Conservation (phyloP, 2,888 invertebrate genomes). For the Scaptomyza parva region DNA sequence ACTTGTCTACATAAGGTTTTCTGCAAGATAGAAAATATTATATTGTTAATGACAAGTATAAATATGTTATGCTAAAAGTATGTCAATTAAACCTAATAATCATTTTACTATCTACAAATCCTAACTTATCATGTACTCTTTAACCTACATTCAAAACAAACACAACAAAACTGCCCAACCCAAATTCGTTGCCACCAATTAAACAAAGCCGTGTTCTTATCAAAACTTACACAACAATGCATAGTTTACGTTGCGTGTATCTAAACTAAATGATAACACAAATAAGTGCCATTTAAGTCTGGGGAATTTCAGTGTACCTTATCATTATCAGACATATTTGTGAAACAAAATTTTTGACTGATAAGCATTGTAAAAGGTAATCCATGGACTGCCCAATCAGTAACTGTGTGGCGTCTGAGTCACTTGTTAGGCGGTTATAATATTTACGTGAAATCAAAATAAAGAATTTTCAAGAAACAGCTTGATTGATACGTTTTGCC, state of each 20-base stretch:
- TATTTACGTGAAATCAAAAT: slow-evolving; percentile 4
- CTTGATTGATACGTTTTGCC: too few species aligned
- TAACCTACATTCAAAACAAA: slow-evolving; percentile 14
- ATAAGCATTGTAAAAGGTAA: slow-evolving; percentile 53
- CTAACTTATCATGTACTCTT: neutral
- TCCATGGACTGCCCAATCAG: slow-evolving; percentile 41
- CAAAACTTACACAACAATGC: slow-evolving; percentile 8
- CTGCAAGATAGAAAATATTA: slow-evolving; percentile 48
- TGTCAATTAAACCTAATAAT: slow-evolving; percentile 34
- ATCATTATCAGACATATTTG: slow-evolving; percentile 33
- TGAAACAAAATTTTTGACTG: slow-evolving; percentile 47
- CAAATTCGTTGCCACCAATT: slow-evolving; percentile 20
- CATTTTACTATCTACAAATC: slow-evolving; percentile 13
- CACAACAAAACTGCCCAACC: slow-evolving; percentile 8
- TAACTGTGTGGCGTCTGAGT: slow-evolving; percentile 66
- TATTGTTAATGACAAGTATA: neutral
- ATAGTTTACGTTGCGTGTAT: slow-evolving; percentile 27
- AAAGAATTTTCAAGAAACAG: too few species aligned
- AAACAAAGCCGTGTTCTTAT: slow-evolving; percentile 29
- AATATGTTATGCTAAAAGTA: neutral
- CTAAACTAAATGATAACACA: slow-evolving; percentile 41
- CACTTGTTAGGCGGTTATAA: slow-evolving; percentile 29
- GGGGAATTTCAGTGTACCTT: slow-evolving; percentile 25
- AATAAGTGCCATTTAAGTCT: slow-evolving; percentile 10
- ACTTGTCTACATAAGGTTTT: slow-evolving; percentile 35